Conservation (phyloP, 2,888 invertebrate species). For the Mechanitis mazaeus region DNA sequence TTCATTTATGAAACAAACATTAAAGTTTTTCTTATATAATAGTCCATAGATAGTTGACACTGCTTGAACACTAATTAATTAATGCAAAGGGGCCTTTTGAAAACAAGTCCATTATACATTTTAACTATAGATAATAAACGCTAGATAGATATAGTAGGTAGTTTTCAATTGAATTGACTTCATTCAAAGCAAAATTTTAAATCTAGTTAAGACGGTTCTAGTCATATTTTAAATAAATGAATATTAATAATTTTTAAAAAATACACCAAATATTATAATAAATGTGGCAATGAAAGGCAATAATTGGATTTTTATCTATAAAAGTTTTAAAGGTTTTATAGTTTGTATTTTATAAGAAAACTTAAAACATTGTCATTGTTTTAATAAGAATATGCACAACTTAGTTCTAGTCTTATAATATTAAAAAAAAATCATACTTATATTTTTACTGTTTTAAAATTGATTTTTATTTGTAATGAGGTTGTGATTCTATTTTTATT, state of each 20-base stretch:
- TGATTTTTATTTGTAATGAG: conserved; percentile 6
- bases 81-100: conserved; percentile 44
- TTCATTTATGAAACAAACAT: not conserved
- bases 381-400: too few species aligned
- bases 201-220: not conserved
- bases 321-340: not conserved
- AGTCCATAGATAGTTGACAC: conserved; percentile 15
- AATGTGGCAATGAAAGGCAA: not conserved
- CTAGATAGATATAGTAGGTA: conserved; percentile 13
- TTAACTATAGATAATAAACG: conserved; percentile 13
- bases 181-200: not conserved
- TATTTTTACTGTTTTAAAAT: too few species aligned
- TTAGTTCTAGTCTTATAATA: too few species aligned
- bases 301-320: conserved; percentile 2
- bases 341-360: not conserved
- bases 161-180: conserved; percentile 10
- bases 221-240: not conserved
- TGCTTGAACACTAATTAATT: conserved; percentile 29
- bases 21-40: too few species aligned
- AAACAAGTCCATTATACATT: conserved; percentile 40
- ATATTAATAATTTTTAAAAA: conserved; percentile 1
- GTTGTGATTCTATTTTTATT: conserved; percentile 15
- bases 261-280: not conserved
- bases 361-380: too few species aligned
- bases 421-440: too few species aligned